Evolutionary conservation across 1,140 invertebrate species (phyloP).

Genomic region (Myzus persicae): DNA sequence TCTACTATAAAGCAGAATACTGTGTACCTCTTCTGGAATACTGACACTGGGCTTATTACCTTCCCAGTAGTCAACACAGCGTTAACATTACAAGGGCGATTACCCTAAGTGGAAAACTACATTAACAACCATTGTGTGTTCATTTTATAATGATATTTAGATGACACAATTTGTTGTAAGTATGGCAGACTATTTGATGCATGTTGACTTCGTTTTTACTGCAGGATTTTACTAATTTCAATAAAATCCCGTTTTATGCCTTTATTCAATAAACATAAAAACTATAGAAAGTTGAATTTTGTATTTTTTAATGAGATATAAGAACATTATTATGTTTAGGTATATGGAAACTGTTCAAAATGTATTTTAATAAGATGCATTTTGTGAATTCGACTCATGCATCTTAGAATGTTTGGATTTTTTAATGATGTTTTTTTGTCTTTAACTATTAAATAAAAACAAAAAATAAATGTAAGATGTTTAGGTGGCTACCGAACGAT

Average conservation of each 20-base stretch:
- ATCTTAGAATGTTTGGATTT: neutral
- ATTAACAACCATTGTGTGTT: neutral
- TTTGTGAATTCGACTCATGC: neutral
- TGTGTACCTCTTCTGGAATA: neutral
- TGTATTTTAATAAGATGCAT: neutral
- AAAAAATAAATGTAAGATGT: too few species aligned
- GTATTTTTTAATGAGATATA: neutral
- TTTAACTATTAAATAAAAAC: neutral
- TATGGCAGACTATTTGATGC: neutral
- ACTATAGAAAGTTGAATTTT: neutral
- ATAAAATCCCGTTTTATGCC: neutral
- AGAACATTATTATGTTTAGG: neutral
- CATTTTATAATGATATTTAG: neutral
- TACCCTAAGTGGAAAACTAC: neutral
- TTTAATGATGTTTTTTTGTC: neutral
- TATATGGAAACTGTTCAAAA: neutral
- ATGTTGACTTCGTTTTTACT: neutral
- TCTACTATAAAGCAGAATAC: neutral
- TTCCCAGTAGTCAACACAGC: neutral
- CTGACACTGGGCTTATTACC: neutral
- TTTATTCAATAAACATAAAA: neutral
- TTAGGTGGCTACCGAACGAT: too few species aligned
- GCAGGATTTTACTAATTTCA: neutral
- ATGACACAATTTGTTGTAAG: conserved; percentile 6
- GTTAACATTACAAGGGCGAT: neutral